Evolutionary conservation across 2,113 vertebrate genomes (phyloP), one percentile per base, ranked within the genome.

Genomic region (Sprattus sprattus): DNA sequence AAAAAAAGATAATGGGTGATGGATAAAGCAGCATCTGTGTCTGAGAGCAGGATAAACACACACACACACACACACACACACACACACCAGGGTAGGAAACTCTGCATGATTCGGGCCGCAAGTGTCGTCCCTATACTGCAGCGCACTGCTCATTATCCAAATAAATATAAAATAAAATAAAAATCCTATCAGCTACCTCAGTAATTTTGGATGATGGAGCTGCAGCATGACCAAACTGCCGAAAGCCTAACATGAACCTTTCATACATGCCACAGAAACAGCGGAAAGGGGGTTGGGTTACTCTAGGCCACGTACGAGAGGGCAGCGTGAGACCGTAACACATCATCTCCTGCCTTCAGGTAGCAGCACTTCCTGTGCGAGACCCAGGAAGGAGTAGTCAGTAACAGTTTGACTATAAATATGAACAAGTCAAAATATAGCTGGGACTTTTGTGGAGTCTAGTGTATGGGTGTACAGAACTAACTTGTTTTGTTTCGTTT

Each of bases 291-390:
- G 28, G 1, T 67, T 6, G 54, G 20, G 54, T 60, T 60, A 3
- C 54, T 18, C 18, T 25, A 28, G 22, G 64, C 22, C 25, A n/a
- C 6, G 28, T 78, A 78, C 5, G 71, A 13, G 11, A 78, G 71
- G 71, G 71, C 11, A 78, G 71, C 28, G 15, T 78, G 71, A 78
- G 71, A 78, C 71, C 39, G 64, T 67, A 78, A 78, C 32, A 78
- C 67, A 32, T 67, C 5, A 67, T 78, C 71, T 78, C 25, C 11
- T 78, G 10, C 71, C 44, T 39, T 39, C 71, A 39, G 25, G 28
- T 78, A 78, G 9, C 71, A 39, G 28, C 71, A 78, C 71, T 78
- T 78, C 28, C 32, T 28, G 71, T 5, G 20, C 71, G 13, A 39
- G n/a, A 75, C 4, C 28, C 71, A 78, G 32, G 13, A 78, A 78